phyloP scores from a whole-genome alignment of 2,888 invertebrate genomes.

The Empis stercorea region DNA sequence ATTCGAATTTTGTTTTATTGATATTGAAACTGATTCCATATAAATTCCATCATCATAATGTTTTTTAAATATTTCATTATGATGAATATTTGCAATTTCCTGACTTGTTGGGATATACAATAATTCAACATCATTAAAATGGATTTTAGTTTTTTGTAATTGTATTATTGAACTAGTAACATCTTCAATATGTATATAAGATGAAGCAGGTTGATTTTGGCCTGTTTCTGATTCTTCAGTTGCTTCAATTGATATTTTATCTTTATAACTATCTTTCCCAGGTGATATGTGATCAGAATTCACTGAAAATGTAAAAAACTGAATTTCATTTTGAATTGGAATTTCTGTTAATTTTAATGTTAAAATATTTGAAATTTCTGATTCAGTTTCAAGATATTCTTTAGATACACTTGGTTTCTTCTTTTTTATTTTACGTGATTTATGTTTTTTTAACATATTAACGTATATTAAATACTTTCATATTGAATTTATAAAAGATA shows the following conservation, averaged over 20 bases:
- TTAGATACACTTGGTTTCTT: constrained; percentile 23
- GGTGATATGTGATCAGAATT: background rate
- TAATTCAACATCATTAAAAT: constrained; percentile 15
- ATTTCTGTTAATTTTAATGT: constrained; percentile 8
- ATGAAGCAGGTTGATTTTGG: constrained; percentile 18
- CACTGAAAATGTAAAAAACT: background rate
- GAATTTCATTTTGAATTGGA: background rate
- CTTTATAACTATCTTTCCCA: background rate
- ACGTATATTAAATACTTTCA: too few species aligned
- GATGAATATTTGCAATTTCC: constrained; percentile 12
- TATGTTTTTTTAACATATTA: too few species aligned
- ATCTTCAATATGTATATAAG: constrained; percentile 30
- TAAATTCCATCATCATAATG: constrained; percentile 11
- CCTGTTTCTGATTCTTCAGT: background rate
- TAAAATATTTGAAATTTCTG: constrained; percentile 22
- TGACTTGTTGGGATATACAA: constrained; percentile 19
- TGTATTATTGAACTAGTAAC: constrained; percentile 14
- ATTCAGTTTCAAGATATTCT: constrained; percentile 23
- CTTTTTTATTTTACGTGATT: background rate
- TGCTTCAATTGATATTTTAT: background rate
- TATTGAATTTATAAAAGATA: too few species aligned
- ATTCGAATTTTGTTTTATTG: constrained; percentile 10
- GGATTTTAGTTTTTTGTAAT: constrained; percentile 10
- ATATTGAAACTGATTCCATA: background rate
- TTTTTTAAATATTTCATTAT: too few species aligned